Base-by-base conservation (phyloP, 1,140 invertebrate genomes). In the Aphaenogaster rudis region DNA sequence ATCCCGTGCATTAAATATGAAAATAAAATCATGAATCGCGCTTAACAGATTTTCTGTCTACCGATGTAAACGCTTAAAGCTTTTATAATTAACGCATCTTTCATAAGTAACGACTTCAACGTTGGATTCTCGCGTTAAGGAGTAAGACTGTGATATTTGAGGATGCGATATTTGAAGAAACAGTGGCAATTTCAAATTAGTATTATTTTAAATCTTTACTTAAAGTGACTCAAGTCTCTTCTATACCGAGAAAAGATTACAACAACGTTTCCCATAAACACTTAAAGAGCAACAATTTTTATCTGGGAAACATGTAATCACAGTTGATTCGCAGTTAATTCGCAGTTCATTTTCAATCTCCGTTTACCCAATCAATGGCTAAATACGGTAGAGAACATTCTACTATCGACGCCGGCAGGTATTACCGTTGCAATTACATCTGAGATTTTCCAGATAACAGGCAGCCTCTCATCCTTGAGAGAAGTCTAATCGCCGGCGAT, bases 381-480 rank as follows among this genome's bases (percentile, higher is more conserved):
- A 76, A 61, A 76, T 63, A 63, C 39, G 33, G 21, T 57, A 42
- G 66, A 57, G 66, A 84, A 71, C 42, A 74, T 63, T 76, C 33
- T 13, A 45, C 54, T 84, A 61, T 74, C 50, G 69, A 48, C 42
- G 80, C 80, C 80, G 67, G 11, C 54, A 54, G 54, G 69, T 74
- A 84, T 84, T 84, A 84, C 39, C 67, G 39, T 74, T 76, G 69
- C 69, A 84, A 84, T 84, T 84, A 84, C 69, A 84, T 76, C 39
- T 28, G 69, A 84, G 80, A 84, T 76, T 59, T 74, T 76, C 5
- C 17, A 33, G 79, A 82, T 82, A 82, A 59, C 54, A 61, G 42
- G 45, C n/a, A 36, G 33, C 17, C 42, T 84, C 67, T 76, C 69
- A 76, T 84, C 54, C 80, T 84, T 84, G 80, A 84, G 42, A 84